phyloP scores from a whole-genome alignment of 2,888 invertebrate species.

The Magallana nippona region DNA sequence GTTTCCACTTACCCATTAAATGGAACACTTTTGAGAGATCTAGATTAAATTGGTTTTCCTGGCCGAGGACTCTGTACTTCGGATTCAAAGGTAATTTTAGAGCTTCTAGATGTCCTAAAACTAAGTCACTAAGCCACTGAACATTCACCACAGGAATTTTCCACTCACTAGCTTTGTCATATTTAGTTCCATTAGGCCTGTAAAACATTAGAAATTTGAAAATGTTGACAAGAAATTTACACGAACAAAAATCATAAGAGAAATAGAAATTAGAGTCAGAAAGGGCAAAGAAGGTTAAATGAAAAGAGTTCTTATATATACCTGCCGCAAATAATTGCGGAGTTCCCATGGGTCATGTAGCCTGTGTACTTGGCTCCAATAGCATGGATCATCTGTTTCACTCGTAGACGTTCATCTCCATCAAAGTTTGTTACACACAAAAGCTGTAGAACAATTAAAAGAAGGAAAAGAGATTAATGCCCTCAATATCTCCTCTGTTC shows the following conservation, averaged over 20 bases:
- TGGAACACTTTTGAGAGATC: conserved; percentile 88
- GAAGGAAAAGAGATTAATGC: too few species aligned
- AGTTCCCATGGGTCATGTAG: conserved; percentile 82
- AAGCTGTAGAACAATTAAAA: conserved; percentile 80
- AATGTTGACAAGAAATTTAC: too few species aligned
- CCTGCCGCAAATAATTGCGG: conserved; percentile 82
- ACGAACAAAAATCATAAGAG: not conserved
- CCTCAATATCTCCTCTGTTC: conserved; percentile 68
- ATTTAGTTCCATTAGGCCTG: conserved; percentile 93
- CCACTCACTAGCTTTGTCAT: conserved; percentile 94
- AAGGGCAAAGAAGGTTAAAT: too few species aligned
- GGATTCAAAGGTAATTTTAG: conserved; percentile 81
- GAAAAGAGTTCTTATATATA: conserved; percentile 52
- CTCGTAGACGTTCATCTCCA: conserved; percentile 89
- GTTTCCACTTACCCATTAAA: conserved; percentile 89
- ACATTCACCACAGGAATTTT: conserved; percentile 94
- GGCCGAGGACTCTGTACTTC: conserved; percentile 91
- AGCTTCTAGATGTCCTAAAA: conserved; percentile 92
- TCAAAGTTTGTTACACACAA: conserved; percentile 94
- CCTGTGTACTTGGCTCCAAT: conserved; percentile 84
- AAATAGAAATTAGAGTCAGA: not conserved
- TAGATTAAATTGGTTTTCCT: conserved; percentile 81
- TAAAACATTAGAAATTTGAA: not conserved
- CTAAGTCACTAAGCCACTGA: conserved; percentile 94
- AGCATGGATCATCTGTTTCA: conserved; percentile 91